Evolutionary conservation across 2,113 vertebrate genomes (phyloP), one percentile per base, ranked within the genome.

Genomic region (Oreotrochilus melanogaster): DNA sequence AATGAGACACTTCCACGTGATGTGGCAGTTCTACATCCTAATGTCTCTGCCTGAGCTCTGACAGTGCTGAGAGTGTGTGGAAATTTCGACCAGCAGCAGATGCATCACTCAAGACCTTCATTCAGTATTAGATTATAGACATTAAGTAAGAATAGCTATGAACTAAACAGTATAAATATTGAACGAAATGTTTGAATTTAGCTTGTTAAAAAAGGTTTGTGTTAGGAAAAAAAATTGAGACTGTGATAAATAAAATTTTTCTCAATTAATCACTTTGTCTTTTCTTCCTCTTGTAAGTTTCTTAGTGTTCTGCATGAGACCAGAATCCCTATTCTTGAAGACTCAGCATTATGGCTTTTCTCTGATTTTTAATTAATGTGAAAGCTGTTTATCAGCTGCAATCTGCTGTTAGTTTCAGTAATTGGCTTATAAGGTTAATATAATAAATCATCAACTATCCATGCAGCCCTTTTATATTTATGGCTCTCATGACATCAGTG

Each of bases 361-460:
- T 54, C 42, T 48, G 42, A 47, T 56, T 65, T 95, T 92, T 89
- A 94, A 81, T 81, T 93, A 53, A 84, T 61, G 65, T 1, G 19
- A 94, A 96, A 92, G 67, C 30, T 91, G 33, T 39, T 17, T 58
- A 71, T 88, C 48, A 86, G 35, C 33, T 82, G 43, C 86, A 93
- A 93, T 79, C 88, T 95, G 79, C 43, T 92, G 78, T 61, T 83
- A 57, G 53, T 62, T 72, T 91, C 85, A 90, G 95, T 69, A 97
- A 89, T 8, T 94, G 69, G 69, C 93, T 93, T 93, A 80, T 94
- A 92, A 97, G 86, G 78, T 96, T 96, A 96, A 79, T 96, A 82
- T 75, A 94, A 97, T 72, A 95, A 91, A 88, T 62, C n/a, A 53
- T 86, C 93, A 96, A 94, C 61, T 35, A 92, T 48, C 76, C 31